Base-by-base conservation (phyloP, 2,797 vertebrate genomes). In the Chelon labrosus region DNA sequence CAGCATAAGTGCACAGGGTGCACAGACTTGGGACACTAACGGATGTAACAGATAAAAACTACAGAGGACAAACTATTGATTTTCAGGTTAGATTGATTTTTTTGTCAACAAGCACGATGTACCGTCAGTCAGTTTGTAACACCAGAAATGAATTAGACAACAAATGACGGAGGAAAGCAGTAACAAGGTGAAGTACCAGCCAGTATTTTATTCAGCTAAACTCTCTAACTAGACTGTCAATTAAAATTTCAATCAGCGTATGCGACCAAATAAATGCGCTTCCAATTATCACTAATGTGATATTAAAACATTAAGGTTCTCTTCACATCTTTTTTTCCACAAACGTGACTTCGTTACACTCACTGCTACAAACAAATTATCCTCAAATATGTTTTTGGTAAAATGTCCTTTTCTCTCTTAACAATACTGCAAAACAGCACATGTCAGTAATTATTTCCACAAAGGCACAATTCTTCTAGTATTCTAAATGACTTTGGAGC, bases 401-500 rank as follows among this genome's bases (percentile, higher is more conserved):
- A 47, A 60, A 70, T 47, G 59, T 27, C 49, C 57, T 57, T 63
- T 61, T 55, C 62, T 50, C 31, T 70, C 56, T 76, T 71, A 73
- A 77, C 74, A 85, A 76, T 73, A 63, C 47, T 16, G 46, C 65
- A 75, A 47, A 53, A 72, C 67, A 73, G 62, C 56, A 66, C 72
- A 83, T 80, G 84, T 79, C 60, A 79, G 61, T 77, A 87, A 77
- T 73, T 65, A 84, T 84, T 69, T 84, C 71, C 68, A 70, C 63
- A 72, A 70, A 86, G 42, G 46, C 72, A 65, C 68, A 35, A 62
- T 79, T 79, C 60, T 73, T 77, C 65, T 70, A 83, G 52, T 79
- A 60, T 78, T 89, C 65, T 73, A 85, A 89, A 83, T 70, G 69
- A 70, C 71, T 85, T 75, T 77, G 75, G 54, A 70, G 80, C 73